phyloP scores from a whole-genome alignment of 35 echinoderm and acorn worm genomes.

The Chiridota heheva region DNA sequence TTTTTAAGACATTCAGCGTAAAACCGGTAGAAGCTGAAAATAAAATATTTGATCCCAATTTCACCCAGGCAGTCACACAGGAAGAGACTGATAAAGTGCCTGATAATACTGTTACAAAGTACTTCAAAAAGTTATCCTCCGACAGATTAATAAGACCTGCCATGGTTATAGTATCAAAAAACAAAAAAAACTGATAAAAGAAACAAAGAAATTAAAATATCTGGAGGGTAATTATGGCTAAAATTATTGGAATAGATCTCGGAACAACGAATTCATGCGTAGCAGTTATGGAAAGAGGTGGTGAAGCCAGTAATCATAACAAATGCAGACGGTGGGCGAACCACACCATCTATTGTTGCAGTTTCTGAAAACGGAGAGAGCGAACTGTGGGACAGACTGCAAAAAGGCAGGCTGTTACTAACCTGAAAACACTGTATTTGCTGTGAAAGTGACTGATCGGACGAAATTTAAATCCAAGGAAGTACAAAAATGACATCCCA shows the following conservation, averaged over 20 bases:
- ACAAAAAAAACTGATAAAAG: no score
- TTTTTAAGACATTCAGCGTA: no score
- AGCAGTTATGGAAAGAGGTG: not conserved
- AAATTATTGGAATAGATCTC: not conserved
- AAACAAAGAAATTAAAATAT: no score
- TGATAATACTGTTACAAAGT: no score
- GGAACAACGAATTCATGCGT: constrained; percentile 1
- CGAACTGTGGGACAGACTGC: not conserved
- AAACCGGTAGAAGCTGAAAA: no score
- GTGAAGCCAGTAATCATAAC: not conserved
- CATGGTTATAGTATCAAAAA: no score
- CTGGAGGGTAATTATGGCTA: not conserved
- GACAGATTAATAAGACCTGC: no score
- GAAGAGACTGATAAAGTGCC: no score
- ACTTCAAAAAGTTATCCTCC: no score
- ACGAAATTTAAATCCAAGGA: not conserved
- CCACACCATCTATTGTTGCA: not conserved
- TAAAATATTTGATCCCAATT: no score
- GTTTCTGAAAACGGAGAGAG: not conserved
- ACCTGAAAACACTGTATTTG: not conserved
- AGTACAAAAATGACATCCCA: constrained; percentile 11
- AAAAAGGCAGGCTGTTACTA: not conserved
- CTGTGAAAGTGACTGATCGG: constrained; percentile 34
- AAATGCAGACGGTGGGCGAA: not conserved
- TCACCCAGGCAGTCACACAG: no score